Base-by-base conservation (phyloP, 2,888 invertebrate species). In the Lepidocyrtinus sp. region DNA sequence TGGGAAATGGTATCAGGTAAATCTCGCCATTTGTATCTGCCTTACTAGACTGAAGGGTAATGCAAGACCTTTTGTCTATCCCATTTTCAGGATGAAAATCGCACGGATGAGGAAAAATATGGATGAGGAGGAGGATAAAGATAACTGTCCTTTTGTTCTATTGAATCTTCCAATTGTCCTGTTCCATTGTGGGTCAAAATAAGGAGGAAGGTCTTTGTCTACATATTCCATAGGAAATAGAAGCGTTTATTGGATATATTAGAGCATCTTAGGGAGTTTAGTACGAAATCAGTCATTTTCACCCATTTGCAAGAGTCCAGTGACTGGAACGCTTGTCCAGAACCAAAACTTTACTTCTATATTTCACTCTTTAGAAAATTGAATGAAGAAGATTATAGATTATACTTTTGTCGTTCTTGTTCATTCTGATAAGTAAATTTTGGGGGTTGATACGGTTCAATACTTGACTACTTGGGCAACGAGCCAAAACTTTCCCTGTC, bases 351-450 rank as follows among this genome's bases (percentile, higher is more conserved):
- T n/a, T n/a, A n/a, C n/a, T n/a, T n/a, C n/a, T n/a, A n/a, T n/a
- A n/a, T n/a, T n/a, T n/a, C n/a, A n/a, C n/a, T n/a, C n/a, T n/a
- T 55, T 55, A 2, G 55, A 55, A 55, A 61, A 65, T 21, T 61
- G 25, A 15, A 24, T 25, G 22, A 50, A 50, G 17, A 50, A 21
- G 68, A 50, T n/a, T n/a, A n/a, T n/a, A n/a, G n/a, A n/a, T n/a
- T n/a, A 59, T 59, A 21, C 21, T 59, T 22, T 59, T 59, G 59
- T 59, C 59, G 22, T 59, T 19, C 22, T 24, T 22, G n/a, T 1
- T 59, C 22, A 7, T 59, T 19, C 7, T 59, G 22, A 21, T 36
- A 21, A 59, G 59, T 21, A 59, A 19, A 21, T 19, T 21, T 59
- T 21, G 59, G 22, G 59, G 15, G 22, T 3, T 59, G 59, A 7